Base-by-base conservation (phyloP, 2,797 vertebrate genomes). In the Euthynnus affinis region DNA sequence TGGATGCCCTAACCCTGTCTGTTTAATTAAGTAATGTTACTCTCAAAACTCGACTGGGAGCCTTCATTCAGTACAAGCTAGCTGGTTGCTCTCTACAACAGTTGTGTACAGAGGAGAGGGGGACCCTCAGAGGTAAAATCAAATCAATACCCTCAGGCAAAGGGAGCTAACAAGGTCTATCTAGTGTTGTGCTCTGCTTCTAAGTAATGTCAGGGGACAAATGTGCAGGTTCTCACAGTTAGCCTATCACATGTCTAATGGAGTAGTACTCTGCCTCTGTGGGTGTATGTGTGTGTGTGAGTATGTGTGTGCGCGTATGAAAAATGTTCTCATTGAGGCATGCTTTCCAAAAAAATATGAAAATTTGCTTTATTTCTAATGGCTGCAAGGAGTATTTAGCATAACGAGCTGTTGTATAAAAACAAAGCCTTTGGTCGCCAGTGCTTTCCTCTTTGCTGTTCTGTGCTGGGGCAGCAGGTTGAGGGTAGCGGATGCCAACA, bases 121-220 rank as follows among this genome's bases (percentile, higher is more conserved):
- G 56, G 78, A 71, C 69, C 78, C 84, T 82, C 82, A 73, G 79
- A 84, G 86, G 87, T 90, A 81, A 90, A 92, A 91, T 91, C 88
- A 90, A 90, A 93, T 93, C 91, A 88, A 93, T 93, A 90, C 71
- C 84, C 91, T 64, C 80, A 88, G 87, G 92, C 87, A 77, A 83
- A 51, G 27, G 81, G 75, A 86, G 88, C 87, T 92, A 93, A 93
- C 91, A 92, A 93, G 92, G 79, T 89, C 88, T 90, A 82, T 92
- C 82, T 87, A 65, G 85, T 88, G 88, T 89, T 90, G 75, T 77
- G 76, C 80, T 89, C 77, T 71, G 55, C 71, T 72, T 71, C 83
- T 86, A 81, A 89, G 84, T 91, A 89, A 88, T 83, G 84, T 87
- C 89, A 81, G 66, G 82, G 83, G 88, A 91, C 83, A 89, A 76